Conservation (phyloP, 2,888 invertebrate genomes). For the Chloromyia formosa region DNA sequence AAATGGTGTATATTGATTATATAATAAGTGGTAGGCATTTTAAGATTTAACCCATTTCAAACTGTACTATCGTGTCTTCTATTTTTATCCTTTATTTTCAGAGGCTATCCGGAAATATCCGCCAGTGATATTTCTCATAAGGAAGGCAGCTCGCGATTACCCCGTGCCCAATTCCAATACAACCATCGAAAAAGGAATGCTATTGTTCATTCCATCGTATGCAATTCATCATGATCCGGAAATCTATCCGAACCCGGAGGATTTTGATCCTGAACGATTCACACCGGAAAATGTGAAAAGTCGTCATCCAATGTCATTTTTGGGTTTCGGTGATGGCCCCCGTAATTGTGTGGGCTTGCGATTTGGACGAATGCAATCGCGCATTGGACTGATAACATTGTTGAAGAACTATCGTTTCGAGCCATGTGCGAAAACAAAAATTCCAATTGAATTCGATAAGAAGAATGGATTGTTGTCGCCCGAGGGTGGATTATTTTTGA, state of each 20-base stretch:
- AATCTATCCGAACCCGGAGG: conserved; percentile 70
- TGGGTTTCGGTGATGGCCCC: conserved; percentile 64
- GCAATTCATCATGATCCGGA: conserved; percentile 71
- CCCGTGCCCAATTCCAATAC: conserved; percentile 63
- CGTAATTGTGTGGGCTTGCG: conserved; percentile 63
- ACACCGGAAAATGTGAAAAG: conserved; percentile 65
- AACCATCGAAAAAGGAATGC: conserved; percentile 66
- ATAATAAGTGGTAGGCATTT: conserved; percentile 55
- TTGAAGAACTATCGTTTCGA: conserved; percentile 46
- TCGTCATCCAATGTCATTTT: conserved; percentile 59
- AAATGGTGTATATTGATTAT: conserved; percentile 58
- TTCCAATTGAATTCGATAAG: conserved; percentile 51
- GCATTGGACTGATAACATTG: conserved; percentile 45
- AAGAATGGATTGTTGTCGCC: conserved; percentile 52
- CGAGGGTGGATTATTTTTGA: conserved; percentile 54
- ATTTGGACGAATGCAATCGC: conserved; percentile 58
- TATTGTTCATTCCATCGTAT: conserved; percentile 67
- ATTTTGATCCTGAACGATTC: conserved; percentile 72
- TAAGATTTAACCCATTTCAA: neutral
- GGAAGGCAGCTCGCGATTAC: conserved; percentile 65
- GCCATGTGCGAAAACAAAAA: conserved; percentile 26
- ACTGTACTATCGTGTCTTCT: neutral
- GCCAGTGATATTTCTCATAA: conserved; percentile 64
- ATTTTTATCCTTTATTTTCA: conserved; percentile 51
- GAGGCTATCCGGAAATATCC: conserved; percentile 69